Evolutionary conservation across 2,113 vertebrate genomes (phyloP), one percentile per base, ranked within the genome.

Genomic region (Albula glossodonta): DNA sequence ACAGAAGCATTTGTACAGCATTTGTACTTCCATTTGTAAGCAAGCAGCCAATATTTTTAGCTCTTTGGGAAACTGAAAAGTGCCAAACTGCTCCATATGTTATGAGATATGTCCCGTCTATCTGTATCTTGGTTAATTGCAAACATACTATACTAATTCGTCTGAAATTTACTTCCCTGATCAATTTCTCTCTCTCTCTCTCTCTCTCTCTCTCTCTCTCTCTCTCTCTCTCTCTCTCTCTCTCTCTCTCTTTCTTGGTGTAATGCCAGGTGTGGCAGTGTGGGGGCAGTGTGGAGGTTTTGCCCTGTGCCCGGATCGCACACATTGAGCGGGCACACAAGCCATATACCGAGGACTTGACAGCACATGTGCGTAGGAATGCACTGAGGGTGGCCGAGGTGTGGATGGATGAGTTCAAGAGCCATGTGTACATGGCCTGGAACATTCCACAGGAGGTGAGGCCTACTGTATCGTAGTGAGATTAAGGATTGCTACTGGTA

Each of bases 331-430:
- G 98, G 1, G 98, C 98, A 0, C 98, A 99, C 82, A 99, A 99
- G 88, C 98, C 98, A 0, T 99, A 99, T 94, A 99, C 98, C 0
- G 97, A 98, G 85, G 97, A 99, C 86, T 95, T 99, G 17, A 98
- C 97, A 0, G 94, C 96, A 7, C 98, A 99, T 0, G 97, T 99
- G 80, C 97, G 98, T 19, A 95, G 98, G 48, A 99, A 99, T 0
- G 98, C 98, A 0, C 96, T 99, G 11, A 93, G 98, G 86, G 97
- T 98, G 82, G 98, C 98, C 0, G 98, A 99, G 87, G 98, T 99
- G 81, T 99, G 98, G 98, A 99, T 99, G 98, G 98, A 99, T 50
- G 98, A 99, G 89, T 99, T 99, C 82, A 99, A 98, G 92, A 99
- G 96, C 87, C 98, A 99, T 0, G 98, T 99, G 78, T 99, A 99